phyloP scores from a whole-genome alignment of 1,140 invertebrate species.

The Paraescarpia echinospica region DNA sequence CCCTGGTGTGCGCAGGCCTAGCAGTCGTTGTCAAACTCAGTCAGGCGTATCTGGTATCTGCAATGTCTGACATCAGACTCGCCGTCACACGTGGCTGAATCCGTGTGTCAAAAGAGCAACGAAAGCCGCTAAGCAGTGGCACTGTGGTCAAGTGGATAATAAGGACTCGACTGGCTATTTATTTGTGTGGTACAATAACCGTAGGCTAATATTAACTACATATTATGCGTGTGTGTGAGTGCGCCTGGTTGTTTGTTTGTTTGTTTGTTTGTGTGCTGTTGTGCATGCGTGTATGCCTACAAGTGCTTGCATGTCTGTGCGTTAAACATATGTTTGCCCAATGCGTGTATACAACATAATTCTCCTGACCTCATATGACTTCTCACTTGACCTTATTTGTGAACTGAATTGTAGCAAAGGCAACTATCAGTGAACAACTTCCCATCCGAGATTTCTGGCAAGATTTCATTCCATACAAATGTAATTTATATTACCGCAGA shows the following conservation, averaged over 20 bases:
- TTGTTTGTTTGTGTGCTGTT: too few species aligned
- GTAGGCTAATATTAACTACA: not conserved
- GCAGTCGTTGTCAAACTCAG: not conserved
- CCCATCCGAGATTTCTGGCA: not conserved
- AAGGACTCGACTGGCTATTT: not conserved
- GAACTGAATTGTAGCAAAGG: not conserved
- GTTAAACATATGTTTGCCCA: too few species aligned
- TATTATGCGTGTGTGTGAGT: not conserved
- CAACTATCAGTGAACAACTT: not conserved
- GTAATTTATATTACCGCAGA: too few species aligned
- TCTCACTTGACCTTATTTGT: not conserved
- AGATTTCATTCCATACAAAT: not conserved
- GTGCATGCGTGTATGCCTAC: not conserved
- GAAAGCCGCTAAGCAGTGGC: not conserved
- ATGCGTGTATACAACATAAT: not conserved
- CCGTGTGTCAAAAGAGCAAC: not conserved
- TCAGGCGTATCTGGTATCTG: not conserved
- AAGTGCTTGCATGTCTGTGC: not conserved
- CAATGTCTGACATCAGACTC: not conserved
- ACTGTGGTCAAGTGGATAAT: not conserved
- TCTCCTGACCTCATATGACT: not conserved
- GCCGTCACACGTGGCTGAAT: not conserved
- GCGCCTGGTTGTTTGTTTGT: too few species aligned
- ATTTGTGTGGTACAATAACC: not conserved
- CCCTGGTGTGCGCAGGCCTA: not conserved